Conservation (phyloP, 2,888 invertebrate species). For the Agrenia bidenticulata region DNA sequence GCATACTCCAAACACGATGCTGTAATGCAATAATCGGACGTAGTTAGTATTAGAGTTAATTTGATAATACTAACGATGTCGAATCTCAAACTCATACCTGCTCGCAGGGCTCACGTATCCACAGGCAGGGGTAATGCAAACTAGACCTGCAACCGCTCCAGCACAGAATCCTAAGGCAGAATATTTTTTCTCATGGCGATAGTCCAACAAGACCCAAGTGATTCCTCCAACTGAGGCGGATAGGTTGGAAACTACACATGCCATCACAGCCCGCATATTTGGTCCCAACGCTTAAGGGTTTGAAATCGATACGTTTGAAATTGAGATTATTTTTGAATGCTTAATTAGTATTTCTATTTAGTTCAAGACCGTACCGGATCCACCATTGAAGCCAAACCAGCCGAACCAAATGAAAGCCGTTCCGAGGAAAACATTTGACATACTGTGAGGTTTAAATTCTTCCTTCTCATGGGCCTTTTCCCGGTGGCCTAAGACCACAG, state of each 20-base stretch:
- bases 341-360: neutral
- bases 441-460: constrained; percentile 35
- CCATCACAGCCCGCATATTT: constrained; percentile 40
- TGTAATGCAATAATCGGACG: neutral
- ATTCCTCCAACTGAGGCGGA: constrained; percentile 47
- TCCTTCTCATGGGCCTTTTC: constrained; percentile 26
- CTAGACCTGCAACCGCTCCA: constrained; percentile 47
- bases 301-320: constrained; percentile 1
- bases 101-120: constrained; percentile 43
- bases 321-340: neutral
- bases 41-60: neutral
- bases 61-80: neutral
- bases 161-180: constrained; percentile 47
- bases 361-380: constrained; percentile 38
- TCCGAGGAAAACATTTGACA: constrained; percentile 36
- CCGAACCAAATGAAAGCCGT: constrained; percentile 45
- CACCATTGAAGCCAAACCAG: constrained; percentile 49
- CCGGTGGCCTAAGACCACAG: constrained; percentile 31
- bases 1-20: constrained; percentile 42
- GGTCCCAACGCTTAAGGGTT: constrained; percentile 23
- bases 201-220: constrained; percentile 47
- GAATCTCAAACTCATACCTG: constrained; percentile 1
- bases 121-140: constrained; percentile 42
- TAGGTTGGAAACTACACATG: constrained; percentile 40
- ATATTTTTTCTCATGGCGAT: constrained; percentile 41